Conservation (phyloP, 64 coral and sea anemone species). For the Stichodactyla mertensii region DNA sequence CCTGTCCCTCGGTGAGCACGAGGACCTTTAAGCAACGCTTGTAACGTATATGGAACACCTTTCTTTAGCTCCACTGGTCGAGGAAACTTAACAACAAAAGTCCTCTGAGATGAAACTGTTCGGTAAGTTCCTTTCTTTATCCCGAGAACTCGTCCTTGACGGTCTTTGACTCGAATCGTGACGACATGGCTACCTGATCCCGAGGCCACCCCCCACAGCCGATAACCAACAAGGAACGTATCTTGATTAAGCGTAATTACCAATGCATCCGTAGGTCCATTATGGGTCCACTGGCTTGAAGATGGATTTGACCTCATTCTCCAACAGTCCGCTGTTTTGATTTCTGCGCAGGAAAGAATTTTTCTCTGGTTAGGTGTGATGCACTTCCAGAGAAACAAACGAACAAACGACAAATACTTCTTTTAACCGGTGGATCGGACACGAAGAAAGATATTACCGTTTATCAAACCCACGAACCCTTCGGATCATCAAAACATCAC, state of each 20-base stretch:
- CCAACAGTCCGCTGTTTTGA: background rate
- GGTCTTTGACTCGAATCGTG: background rate
- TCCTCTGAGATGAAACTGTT: background rate
- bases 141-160: background rate
- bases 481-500: too few species aligned
- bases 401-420: too few species aligned
- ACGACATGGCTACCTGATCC: conserved; percentile 2
- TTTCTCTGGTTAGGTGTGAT: background rate
- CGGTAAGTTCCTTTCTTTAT: background rate
- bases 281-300: background rate
- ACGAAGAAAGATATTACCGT: too few species aligned
- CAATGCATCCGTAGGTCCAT: background rate
- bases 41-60: background rate
- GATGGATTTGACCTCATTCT: background rate
- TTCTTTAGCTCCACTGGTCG: background rate
- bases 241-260: background rate
- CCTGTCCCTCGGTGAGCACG: background rate
- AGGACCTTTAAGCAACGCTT: background rate
- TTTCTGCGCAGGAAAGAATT: background rate
- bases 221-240: background rate
- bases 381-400: too few species aligned
- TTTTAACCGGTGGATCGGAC: too few species aligned
- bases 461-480: too few species aligned
- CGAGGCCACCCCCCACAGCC: background rate
- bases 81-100: background rate